Base-by-base conservation (phyloP, 2,888 invertebrate species). In the Lymantria monacha region DNA sequence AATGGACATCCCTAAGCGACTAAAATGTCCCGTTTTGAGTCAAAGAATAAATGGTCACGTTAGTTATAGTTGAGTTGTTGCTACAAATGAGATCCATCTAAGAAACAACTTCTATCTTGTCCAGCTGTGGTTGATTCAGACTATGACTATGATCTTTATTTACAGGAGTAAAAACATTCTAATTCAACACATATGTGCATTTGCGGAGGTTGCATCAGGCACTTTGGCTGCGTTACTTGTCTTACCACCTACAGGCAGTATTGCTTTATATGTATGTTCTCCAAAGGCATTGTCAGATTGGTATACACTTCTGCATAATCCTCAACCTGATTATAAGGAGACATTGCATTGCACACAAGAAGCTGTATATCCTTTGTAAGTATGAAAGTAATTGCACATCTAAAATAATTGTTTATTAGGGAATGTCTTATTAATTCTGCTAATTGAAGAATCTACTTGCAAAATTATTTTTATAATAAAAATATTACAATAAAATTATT, bases 341-440 rank as follows among this genome's bases (percentile, higher is more conserved):
- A 95, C 95, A 13, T 83, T 99, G 48, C 95, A 98, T 84, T 99
- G 99, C 83, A 98, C 99, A 0, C 98, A 99, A 76, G 99, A 99
- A 88, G 98, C 98, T 51, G 98, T 99, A 0, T 99, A 98, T 92
- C 99, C 99, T 42, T 87, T 99, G 97, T 99, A 93, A 94, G 95
- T 93, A 48, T 31, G 9, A 1, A n/a, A n/a, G n/a, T n/a, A n/a
- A n/a, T n/a, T n/a, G n/a, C n/a, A n/a, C n/a, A 45, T 5, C 0
- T 7, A 0, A 7, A 10, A 11, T 36, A 44, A 31, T 33, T 33
- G 33, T 33, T 7, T 33, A 33, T 33, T 7, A 33, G 10, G 33
- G 7, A 33, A 9, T 9, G 7, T 33, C 7, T 7, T 33, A 33
- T 33, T 9, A 33, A 33, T 9, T 10, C 38, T 7, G 7, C 11